Percentiles rank a stretch among this genome's conserved stretches.
These are phyloP conservation scores for Erebia ligea DNA, from an alignment of 2,888 invertebrate genomes.

Conservation along the genomic window DNA sequence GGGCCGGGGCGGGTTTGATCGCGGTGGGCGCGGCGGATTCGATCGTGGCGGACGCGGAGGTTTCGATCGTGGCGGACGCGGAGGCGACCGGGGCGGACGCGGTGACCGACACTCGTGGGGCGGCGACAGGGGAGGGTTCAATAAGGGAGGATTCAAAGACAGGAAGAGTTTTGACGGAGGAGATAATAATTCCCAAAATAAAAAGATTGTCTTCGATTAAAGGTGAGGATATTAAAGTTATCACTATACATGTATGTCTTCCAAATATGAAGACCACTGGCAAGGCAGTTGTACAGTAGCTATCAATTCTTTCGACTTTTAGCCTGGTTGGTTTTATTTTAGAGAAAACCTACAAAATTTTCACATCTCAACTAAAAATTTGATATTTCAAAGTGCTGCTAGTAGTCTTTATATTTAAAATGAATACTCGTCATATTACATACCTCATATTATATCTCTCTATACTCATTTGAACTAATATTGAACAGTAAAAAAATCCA, in stretches of 20 bases:
- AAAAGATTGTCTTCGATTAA: constrained; percentile 89
- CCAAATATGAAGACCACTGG: background rate
- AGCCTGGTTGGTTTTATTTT: no score
- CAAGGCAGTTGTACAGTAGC: no score
- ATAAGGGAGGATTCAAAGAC: constrained; percentile 82
- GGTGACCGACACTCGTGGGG: constrained; percentile 76
- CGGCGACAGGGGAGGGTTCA: constrained; percentile 71
- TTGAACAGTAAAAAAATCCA: no score
- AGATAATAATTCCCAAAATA: constrained; percentile 84
- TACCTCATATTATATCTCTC: no score
- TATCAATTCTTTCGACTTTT: no score
- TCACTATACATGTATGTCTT: background rate
- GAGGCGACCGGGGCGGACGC: constrained; percentile 51
- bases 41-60: constrained; percentile 51
- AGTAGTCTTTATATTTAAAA: no score
- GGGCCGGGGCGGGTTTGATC: constrained; percentile 41
- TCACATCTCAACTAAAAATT: no score
- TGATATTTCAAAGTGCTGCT: no score
- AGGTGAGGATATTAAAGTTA: constrained; percentile 52
- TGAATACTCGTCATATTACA: no score
- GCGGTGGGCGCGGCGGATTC: constrained; percentile 47
- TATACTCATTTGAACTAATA: no score
- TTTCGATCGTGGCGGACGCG: background rate
- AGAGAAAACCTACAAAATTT: no score
- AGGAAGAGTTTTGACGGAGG: constrained; percentile 85